Evolutionary conservation across 2,888 invertebrate species (phyloP).

Genomic region (Phyllotreta striolata): DNA sequence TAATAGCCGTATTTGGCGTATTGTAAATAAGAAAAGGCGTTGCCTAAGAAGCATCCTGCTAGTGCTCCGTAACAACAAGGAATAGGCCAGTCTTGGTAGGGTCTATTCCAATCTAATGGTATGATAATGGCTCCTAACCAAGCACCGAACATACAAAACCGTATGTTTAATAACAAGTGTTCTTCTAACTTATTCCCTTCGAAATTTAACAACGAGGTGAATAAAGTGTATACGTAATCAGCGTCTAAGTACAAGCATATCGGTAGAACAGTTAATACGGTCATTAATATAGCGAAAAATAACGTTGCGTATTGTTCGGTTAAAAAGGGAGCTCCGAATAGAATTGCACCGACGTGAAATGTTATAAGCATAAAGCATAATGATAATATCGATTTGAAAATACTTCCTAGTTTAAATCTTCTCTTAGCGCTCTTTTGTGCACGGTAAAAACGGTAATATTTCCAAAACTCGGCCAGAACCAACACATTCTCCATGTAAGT

Average conservation of each 20-base stretch:
- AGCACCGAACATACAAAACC: conserved; percentile 74
- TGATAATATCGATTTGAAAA: conserved; percentile 63
- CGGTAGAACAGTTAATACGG: conserved; percentile 70
- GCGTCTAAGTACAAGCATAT: conserved; percentile 69
- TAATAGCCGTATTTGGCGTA: conserved; percentile 26
- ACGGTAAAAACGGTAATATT: conserved; percentile 52
- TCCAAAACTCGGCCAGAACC: conserved; percentile 64
- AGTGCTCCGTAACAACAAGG: conserved; percentile 76
- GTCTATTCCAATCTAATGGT: conserved; percentile 90
- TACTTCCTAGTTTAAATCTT: conserved; percentile 40
- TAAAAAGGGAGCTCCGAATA: conserved; percentile 74
- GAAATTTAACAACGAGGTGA: conserved; percentile 64
- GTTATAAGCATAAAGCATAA: conserved; percentile 62
- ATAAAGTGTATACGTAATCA: conserved; percentile 65
- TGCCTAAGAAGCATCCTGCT: conserved; percentile 64
- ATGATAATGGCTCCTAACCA: conserved; percentile 88
- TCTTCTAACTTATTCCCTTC: conserved; percentile 65
- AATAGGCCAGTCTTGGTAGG: conserved; percentile 86
- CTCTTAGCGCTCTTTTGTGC: conserved; percentile 52
- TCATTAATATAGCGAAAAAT: conserved; percentile 70
- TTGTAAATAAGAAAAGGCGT: conserved; percentile 35
- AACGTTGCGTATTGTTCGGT: conserved; percentile 73
- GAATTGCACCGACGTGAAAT: conserved; percentile 69
- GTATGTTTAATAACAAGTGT: conserved; percentile 67
- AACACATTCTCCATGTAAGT: conserved; percentile 56